Conservation (phyloP, 2,113 vertebrate genomes). For the Mionectes macconnelli region DNA sequence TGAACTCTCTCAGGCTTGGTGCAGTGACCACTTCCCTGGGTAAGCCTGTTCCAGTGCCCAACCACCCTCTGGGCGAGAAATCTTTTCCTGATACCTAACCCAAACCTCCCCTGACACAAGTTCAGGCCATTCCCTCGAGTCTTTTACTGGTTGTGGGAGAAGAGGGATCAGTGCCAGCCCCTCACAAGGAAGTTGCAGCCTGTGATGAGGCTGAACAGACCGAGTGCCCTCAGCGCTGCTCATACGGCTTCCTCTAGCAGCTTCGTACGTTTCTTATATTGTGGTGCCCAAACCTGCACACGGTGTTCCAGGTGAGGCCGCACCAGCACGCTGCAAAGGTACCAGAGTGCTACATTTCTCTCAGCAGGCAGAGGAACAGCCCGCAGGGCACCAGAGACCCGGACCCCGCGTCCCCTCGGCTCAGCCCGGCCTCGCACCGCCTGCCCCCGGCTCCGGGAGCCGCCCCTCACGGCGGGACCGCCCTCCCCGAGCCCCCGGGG, state of each 20-base stretch:
- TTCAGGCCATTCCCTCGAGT: accelerated
- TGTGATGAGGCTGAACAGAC: not conserved
- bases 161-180: not conserved
- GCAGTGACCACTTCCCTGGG: not conserved
- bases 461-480: not conserved
- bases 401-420: too few species aligned
- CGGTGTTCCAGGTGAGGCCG: not conserved
- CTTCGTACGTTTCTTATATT: too few species aligned
- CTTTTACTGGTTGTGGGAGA: not conserved
- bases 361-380: not conserved
- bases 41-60: not conserved
- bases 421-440: not conserved
- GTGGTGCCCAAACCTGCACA: not conserved
- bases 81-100: accelerated
- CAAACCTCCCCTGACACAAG: not conserved
- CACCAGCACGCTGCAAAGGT: accelerated
- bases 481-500: too few species aligned
- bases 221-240: not conserved
- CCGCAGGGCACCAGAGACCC: too few species aligned
- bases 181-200: accelerated
- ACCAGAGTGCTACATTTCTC: not conserved
- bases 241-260: accelerated
- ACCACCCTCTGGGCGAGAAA: not conserved
- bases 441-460: not conserved
- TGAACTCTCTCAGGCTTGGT: not conserved